Percentiles rank a stretch among this genome's conserved stretches.
Evolutionary conservation across 2,797 vertebrate genomes (phyloP).

Genomic region (Echeneis naucrates): DNA sequence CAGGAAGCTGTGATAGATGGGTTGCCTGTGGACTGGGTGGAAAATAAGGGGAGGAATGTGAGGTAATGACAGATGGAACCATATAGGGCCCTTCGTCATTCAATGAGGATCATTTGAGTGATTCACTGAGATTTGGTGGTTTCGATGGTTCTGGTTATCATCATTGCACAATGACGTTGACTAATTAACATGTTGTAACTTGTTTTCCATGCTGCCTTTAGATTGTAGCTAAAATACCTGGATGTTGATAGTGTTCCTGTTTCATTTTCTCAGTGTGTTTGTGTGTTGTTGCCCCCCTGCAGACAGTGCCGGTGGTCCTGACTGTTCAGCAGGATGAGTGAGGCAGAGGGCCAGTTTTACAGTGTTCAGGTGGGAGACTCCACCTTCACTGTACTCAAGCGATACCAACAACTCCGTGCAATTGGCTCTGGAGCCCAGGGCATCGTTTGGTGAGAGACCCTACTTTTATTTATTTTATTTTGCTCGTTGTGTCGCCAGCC

Average conservation of each 20-base stretch:
- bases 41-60: constrained; percentile 48
- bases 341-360: constrained; percentile 94
- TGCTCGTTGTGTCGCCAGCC: background rate
- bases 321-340: constrained; percentile 89
- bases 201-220: background rate
- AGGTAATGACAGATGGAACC: constrained; percentile 51
- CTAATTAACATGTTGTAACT: background rate
- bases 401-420: constrained; percentile 94
- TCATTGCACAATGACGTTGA: background rate
- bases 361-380: constrained; percentile 98
- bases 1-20: constrained; percentile 31
- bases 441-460: constrained; percentile 95
- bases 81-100: constrained; percentile 40
- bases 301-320: constrained; percentile 79
- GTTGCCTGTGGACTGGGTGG: constrained; percentile 33
- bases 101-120: constrained; percentile 21
- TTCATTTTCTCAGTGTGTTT: background rate
- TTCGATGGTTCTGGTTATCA: constrained; percentile 12
- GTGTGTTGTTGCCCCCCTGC: constrained; percentile 21
- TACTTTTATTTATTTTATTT: background rate
- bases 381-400: constrained; percentile 94
- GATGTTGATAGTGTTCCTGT: constrained; percentile 23
- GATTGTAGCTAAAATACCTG: background rate
- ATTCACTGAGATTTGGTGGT: constrained; percentile 22
- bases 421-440: constrained; percentile 98